These are phyloP conservation scores for Eilema griseolum DNA, from an alignment of 2,888 invertebrate species.

Conservation along the genomic window DNA sequence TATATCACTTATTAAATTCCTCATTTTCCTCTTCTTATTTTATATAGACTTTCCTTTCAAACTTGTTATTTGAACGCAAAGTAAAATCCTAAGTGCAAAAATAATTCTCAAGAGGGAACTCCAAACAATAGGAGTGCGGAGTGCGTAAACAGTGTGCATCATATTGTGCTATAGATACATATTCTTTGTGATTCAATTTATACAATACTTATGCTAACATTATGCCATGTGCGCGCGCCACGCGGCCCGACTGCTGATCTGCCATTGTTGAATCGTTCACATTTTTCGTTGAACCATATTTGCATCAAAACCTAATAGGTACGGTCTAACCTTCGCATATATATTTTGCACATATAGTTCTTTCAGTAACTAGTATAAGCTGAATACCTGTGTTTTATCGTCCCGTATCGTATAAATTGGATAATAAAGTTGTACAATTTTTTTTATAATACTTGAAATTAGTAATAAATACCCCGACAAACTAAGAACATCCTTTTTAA, in stretches of 20 bases:
- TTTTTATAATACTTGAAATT: too few relatives aligned
- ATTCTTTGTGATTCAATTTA: constrained; percentile 42
- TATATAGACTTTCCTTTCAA: not conserved
- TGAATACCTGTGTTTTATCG: too few relatives aligned
- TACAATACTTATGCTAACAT: constrained; percentile 37
- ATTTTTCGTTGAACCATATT: constrained; percentile 19
- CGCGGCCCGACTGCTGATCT: constrained; percentile 34
- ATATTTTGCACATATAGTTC: not conserved
- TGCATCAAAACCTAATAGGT: not conserved
- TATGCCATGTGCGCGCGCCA: constrained; percentile 22
- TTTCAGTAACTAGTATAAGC: not conserved
- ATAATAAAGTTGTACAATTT: too few relatives aligned
- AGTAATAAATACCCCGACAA: too few relatives aligned
- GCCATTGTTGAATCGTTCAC: constrained; percentile 18
- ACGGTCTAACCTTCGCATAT: not conserved
- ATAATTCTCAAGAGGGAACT: not conserved
- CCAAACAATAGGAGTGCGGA: constrained; percentile 5
- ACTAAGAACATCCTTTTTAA: too few relatives aligned
- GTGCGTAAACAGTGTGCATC: constrained; percentile 16
- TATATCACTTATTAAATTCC: too few relatives aligned
- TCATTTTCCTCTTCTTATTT: too few relatives aligned
- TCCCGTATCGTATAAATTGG: too few relatives aligned
- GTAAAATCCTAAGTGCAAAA: not conserved
- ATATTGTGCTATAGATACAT: not conserved
- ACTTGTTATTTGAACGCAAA: not conserved